These are phyloP conservation scores for Cyclura pinguis DNA, from an alignment of 2,797 vertebrate genomes.

Conservation along the genomic window DNA sequence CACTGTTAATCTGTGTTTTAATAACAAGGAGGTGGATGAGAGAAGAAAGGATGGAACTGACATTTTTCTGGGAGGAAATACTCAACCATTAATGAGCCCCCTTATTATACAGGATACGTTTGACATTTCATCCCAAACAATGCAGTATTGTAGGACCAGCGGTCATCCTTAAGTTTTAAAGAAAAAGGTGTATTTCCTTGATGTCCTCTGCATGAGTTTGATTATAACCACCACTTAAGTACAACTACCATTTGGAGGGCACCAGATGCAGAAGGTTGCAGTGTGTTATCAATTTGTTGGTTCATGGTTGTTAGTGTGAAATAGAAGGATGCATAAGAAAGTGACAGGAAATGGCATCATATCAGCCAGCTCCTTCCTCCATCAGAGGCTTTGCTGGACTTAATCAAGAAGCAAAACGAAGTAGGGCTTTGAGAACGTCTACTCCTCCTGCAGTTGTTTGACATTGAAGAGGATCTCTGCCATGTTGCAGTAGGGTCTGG, in stretches of 20 bases:
- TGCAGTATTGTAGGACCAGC: background rate
- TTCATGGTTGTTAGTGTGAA: slow-evolving; percentile 16
- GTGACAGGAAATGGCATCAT: too few species aligned
- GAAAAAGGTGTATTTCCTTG: background rate
- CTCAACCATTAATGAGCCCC: background rate
- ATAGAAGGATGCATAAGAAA: slow-evolving; percentile 11
- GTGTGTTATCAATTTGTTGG: slow-evolving; percentile 56
- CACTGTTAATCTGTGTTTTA: background rate
- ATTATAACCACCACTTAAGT: background rate
- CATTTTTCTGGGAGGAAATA: background rate
- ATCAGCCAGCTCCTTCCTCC: too few species aligned
- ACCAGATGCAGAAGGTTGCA: background rate
- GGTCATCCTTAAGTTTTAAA: background rate
- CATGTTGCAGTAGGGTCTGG: too few species aligned
- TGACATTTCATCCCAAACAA: background rate
- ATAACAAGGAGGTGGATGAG: background rate
- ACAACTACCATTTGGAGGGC: background rate
- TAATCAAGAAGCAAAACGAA: too few species aligned
- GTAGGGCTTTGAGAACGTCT: too few species aligned
- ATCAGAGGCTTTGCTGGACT: too few species aligned
- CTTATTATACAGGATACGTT: background rate
- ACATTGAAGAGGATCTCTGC: too few species aligned
- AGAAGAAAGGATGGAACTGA: background rate
- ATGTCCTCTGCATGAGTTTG: background rate
- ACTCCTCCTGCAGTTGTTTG: too few species aligned